These are phyloP conservation scores for Crocidura indochinensis DNA, from an alignment of 2,797 vertebrate species.

Conservation along the genomic window DNA sequence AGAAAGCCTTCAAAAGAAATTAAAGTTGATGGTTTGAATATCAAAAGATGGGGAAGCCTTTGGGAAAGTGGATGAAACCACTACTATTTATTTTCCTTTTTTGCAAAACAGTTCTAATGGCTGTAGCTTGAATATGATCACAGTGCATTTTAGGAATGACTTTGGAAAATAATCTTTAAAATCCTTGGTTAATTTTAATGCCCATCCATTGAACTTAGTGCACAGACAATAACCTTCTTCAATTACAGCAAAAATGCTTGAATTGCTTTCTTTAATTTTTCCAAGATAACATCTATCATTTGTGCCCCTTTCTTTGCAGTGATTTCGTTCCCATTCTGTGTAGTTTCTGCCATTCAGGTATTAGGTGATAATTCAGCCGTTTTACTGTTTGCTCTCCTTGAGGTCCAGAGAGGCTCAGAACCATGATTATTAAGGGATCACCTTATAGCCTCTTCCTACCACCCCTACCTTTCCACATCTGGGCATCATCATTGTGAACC, in stretches of 20 bases:
- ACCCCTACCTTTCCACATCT: too few relatives aligned
- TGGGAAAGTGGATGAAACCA: conserved; percentile 65
- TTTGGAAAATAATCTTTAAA: conserved; percentile 37
- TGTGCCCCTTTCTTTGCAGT: too few relatives aligned
- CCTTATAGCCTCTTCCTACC: too few relatives aligned
- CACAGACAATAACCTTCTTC: too few relatives aligned
- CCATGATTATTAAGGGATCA: too few relatives aligned
- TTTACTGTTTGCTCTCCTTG: not conserved
- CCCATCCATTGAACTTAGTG: too few relatives aligned
- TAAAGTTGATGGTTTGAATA: conserved; percentile 77
- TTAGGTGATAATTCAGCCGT: too few relatives aligned
- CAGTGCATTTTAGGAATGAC: not conserved
- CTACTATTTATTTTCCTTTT: not conserved
- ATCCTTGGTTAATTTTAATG: too few relatives aligned
- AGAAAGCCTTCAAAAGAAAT: conserved; percentile 53
- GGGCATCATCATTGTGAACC: too few relatives aligned
- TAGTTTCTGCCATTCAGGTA: not conserved
- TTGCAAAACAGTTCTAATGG: not conserved
- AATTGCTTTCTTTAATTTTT: too few relatives aligned
- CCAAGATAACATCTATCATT: too few relatives aligned
- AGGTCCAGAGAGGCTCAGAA: not conserved
- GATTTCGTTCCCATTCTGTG: not conserved
- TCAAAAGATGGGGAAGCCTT: conserved; percentile 61
- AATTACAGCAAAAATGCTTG: too few relatives aligned
- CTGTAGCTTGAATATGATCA: not conserved